A percentile compares a stretch with the other conserved stretches of the same genome.
Evolutionary conservation across 2,797 vertebrate genomes (phyloP).

Genomic region (Chromis chromis): DNA sequence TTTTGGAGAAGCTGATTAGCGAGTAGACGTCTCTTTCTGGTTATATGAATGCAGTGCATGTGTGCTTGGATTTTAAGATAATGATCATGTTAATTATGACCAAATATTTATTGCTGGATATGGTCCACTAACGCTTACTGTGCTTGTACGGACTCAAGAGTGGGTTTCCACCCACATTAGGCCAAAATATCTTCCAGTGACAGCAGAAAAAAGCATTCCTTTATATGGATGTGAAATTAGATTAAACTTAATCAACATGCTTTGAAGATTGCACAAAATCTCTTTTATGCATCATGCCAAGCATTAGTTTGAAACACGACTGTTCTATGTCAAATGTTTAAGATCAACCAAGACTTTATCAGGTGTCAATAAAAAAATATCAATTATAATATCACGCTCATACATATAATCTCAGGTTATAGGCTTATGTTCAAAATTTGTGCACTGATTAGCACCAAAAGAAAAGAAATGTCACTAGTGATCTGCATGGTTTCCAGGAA

Average conservation of each 20-base stretch:
- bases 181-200: constrained; percentile 5
- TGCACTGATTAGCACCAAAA: no score
- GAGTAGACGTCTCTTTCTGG: no score
- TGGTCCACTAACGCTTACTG: not conserved
- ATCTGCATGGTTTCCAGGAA: no score
- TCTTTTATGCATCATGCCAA: not conserved
- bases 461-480: no score
- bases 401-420: not conserved
- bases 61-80: not conserved
- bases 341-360: not conserved
- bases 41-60: not conserved
- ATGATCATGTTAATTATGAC: not conserved
- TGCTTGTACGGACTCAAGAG: not conserved
- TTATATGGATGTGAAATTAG: constrained; percentile 18
- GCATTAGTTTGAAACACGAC: not conserved
- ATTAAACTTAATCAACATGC: constrained; percentile 15
- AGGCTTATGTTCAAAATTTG: no score
- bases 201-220: constrained; percentile 6
- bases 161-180: constrained; percentile 6
- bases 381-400: not conserved
- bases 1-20: no score
- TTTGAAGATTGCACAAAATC: not conserved
- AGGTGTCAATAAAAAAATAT: not conserved
- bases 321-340: no score
- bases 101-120: not conserved